phyloP scores from a whole-genome alignment of 2,888 invertebrate genomes.

The Drosophila melanocephala region DNA sequence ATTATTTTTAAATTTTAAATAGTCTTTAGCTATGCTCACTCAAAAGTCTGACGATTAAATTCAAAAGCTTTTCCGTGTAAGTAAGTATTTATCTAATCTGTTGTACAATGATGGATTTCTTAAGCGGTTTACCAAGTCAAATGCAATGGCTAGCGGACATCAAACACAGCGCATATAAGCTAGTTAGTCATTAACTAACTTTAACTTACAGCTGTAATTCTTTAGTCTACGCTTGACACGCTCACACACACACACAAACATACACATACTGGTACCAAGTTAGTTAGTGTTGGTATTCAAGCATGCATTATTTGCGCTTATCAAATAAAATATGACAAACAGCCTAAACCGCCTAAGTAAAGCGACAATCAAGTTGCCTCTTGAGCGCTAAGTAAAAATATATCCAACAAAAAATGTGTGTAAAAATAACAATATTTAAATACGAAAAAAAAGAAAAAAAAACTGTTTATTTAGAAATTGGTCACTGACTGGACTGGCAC shows the following conservation, averaged over 20 bases:
- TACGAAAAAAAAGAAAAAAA: not conserved
- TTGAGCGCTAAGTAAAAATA: conserved; percentile 26
- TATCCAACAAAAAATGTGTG: conserved; percentile 6
- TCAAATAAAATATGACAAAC: conserved; percentile 62
- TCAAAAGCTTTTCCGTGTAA: not conserved
- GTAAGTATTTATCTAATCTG: not conserved
- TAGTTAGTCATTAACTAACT: conserved; percentile 6
- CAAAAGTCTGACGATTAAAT: not conserved
- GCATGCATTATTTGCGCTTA: conserved; percentile 56
- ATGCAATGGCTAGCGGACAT: not conserved
- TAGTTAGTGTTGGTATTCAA: conserved; percentile 10
- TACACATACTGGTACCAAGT: not conserved
- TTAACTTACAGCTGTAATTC: conserved; percentile 20
- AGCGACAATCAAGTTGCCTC: conserved; percentile 41
- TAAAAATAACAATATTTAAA: conserved; percentile 17
- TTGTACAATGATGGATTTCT: not conserved
- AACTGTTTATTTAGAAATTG: conserved; percentile 6
- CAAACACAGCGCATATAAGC: not conserved
- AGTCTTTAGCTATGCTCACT: not conserved
- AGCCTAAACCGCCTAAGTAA: conserved; percentile 22
- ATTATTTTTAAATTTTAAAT: not conserved
- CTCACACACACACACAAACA: not conserved
- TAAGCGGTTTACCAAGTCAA: not conserved
- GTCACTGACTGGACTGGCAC: conserved; percentile 12
- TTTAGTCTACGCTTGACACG: conserved; percentile 6